A percentile compares a stretch with the other conserved stretches of the same genome.
Evolutionary conservation across 2,797 vertebrate genomes (phyloP).

Genomic region (Sebastes matsubarae): DNA sequence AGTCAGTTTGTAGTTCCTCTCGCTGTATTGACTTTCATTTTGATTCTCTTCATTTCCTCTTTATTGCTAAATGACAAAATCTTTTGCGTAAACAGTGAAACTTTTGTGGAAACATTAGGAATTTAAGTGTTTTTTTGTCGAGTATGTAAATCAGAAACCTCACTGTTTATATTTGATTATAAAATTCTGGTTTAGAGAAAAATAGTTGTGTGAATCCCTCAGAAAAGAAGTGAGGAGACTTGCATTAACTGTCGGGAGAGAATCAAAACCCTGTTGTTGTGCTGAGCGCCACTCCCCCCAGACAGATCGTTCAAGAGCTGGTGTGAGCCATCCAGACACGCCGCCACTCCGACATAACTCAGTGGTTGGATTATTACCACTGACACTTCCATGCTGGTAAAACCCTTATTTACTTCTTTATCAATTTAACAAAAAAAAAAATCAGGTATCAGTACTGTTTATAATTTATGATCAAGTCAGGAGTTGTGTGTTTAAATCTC

Average conservation of each 20-base stretch:
- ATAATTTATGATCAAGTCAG: neutral
- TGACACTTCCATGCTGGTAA: conserved; percentile 53
- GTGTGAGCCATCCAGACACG: neutral
- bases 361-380: conserved; percentile 27
- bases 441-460: neutral
- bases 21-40: neutral
- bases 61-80: neutral
- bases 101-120: neutral
- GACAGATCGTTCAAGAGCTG: neutral
- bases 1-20: neutral
- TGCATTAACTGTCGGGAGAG: neutral
- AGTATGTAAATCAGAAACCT: neutral
- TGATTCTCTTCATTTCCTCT: neutral
- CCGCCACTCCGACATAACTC: conserved; percentile 26
- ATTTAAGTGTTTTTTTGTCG: neutral
- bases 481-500: neutral
- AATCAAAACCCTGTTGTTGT: conserved; percentile 8
- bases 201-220: neutral
- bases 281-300: conserved; percentile 24
- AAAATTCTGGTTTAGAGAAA: neutral
- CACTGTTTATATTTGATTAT: neutral
- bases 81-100: neutral
- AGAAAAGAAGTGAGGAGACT: neutral
- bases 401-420: neutral
- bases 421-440: neutral